These are phyloP conservation scores for Eurystomus gularis DNA, from an alignment of 2,113 vertebrate genomes.

Conservation along the genomic window DNA sequence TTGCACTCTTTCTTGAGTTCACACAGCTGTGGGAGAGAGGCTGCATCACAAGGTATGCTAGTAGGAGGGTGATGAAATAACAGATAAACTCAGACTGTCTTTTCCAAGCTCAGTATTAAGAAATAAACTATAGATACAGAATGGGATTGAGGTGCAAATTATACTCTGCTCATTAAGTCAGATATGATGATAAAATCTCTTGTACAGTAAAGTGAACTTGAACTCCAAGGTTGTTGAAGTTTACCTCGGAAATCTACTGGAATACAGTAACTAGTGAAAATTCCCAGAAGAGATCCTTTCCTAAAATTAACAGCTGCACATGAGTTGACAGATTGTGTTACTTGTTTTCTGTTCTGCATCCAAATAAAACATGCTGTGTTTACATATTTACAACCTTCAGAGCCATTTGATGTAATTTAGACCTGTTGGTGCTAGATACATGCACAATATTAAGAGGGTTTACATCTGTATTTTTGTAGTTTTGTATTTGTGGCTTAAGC, in stretches of 20 bases:
- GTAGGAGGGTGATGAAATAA: not conserved
- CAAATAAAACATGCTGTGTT: not conserved
- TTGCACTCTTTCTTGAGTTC: accelerated
- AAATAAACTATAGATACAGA: not conserved
- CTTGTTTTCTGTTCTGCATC: not conserved
- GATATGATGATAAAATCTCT: no score
- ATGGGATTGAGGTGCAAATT: not conserved
- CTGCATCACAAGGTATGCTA: accelerated
- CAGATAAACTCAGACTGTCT: accelerated
- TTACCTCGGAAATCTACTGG: not conserved
- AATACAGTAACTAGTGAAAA: accelerated
- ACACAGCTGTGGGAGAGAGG: accelerated
- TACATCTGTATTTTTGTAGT: not conserved
- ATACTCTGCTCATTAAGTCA: not conserved
- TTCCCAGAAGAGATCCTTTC: accelerated
- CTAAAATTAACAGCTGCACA: not conserved
- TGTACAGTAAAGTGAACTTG: not conserved
- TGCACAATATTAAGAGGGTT: not conserved
- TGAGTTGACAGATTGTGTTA: accelerated
- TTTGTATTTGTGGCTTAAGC: not conserved
- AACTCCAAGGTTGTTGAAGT: not conserved
- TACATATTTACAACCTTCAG: accelerated
- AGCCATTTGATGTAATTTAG: not conserved
- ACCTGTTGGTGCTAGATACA: not conserved
- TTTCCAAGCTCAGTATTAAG: no score